Percentiles rank a stretch among this genome's conserved stretches.
phyloP scores from a whole-genome alignment of 2,888 invertebrate genomes.

The Hyposoter didymator region DNA sequence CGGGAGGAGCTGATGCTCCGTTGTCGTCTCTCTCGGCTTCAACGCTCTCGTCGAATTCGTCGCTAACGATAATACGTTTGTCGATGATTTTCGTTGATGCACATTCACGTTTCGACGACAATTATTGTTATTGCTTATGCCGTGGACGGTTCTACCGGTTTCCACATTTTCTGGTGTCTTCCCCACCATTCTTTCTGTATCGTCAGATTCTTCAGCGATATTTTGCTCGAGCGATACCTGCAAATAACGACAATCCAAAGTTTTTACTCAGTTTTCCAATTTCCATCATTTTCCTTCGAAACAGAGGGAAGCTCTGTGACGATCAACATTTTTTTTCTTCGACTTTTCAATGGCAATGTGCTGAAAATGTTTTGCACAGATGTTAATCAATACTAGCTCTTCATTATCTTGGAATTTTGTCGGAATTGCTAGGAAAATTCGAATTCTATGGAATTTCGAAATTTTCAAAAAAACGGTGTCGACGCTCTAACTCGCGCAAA shows the following conservation, averaged over 20 bases:
- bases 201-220: conserved; percentile 85
- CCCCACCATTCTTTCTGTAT: conserved; percentile 93
- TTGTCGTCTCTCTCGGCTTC: conserved; percentile 41
- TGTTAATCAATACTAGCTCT: no score
- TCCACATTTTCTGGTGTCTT: conserved; percentile 93
- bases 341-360: no score
- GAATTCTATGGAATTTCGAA: no score
- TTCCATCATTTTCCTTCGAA: no score
- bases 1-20: background rate
- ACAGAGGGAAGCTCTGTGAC: no score
- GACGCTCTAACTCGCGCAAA: no score
- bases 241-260: conserved; percentile 26
- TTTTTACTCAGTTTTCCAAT: background rate
- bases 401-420: no score
- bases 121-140: conserved; percentile 69
- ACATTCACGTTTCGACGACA: conserved; percentile 60
- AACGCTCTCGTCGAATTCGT: conserved; percentile 49
- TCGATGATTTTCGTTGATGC: conserved; percentile 78
- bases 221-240: conserved; percentile 82
- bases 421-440: no score
- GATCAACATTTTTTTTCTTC: no score
- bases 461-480: no score
- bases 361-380: no score
- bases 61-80: conserved; percentile 73
- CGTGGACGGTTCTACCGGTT: conserved; percentile 87